These are phyloP conservation scores for Propithecus deckenii DNA, from an alignment of 2,797 vertebrate genomes.

Conservation along the genomic window DNA sequence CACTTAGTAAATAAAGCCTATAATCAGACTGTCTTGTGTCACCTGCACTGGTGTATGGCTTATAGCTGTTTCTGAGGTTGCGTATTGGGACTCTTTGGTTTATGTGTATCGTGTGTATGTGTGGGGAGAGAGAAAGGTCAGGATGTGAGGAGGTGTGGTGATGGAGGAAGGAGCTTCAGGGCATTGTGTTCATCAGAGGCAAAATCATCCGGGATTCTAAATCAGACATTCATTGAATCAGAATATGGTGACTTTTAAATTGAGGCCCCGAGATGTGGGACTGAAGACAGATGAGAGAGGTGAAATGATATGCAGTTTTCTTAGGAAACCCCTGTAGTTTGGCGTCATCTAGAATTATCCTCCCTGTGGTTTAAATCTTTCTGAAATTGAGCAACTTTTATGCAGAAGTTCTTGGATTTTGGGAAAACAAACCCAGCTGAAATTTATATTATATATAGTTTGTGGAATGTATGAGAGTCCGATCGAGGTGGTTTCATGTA, in stretches of 20 bases:
- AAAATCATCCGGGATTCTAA: not conserved
- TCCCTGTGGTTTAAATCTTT: constrained; percentile 39
- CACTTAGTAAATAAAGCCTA: not conserved
- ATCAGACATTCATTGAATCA: not conserved
- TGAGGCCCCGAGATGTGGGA: not conserved
- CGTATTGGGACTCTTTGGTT: not conserved
- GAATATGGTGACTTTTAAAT: not conserved
- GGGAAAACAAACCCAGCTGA: constrained; percentile 43
- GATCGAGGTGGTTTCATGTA: constrained; percentile 3
- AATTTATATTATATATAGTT: constrained; percentile 42
- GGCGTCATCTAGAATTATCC: constrained; percentile 17
- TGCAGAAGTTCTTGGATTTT: constrained; percentile 63
- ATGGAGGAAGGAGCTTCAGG: not conserved
- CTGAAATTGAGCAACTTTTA: constrained; percentile 51
- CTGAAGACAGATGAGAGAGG: not conserved
- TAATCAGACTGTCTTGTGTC: not conserved
- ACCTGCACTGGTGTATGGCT: not conserved
- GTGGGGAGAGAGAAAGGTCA: not conserved
- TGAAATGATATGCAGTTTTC: not conserved
- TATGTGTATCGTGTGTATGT: not conserved
- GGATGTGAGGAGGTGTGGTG: not conserved
- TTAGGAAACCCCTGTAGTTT: not conserved
- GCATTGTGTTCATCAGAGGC: not conserved
- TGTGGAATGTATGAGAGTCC: not conserved
- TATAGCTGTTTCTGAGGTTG: not conserved